Evolutionary conservation across 2,888 invertebrate genomes (phyloP), one percentile per base, ranked within the genome.

Genomic region (Steinernema carpocapsae): DNA sequence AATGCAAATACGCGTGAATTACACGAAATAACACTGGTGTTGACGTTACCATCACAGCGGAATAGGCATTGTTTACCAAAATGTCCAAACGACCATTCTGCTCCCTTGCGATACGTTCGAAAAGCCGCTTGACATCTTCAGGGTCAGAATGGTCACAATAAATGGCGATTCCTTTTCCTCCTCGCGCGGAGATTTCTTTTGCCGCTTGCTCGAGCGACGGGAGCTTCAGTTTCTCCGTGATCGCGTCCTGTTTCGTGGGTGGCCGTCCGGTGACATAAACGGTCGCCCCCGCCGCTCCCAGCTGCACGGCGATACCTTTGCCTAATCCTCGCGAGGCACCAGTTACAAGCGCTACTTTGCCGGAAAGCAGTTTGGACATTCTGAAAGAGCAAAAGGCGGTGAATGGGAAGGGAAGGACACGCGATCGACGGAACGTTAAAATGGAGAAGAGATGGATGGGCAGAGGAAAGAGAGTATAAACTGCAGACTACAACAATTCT

Each of bases 61-160:
- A 81, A 76, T 86, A 88, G 4, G 88, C 88, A 78, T 88, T 88
- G 76, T 88, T 88, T 46, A 88, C 88, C 29, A 88, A 80, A 32
- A 88, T 75, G 78, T 88, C 88, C 17, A 88, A 81, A 51, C 77
- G 81, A 7, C 88, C 88, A 46, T 87, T 79, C 73, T 88, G 88
- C 76, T 88, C 88, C 4, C 59, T 71, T 42, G 80, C 77, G 29
- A 88, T 83, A 17, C 76, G 78, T 24, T 86, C 83, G 79, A 88
- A 89, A 72, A 89, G 74, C 22, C 75, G 73, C 76, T 73, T 56
- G 12, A 89, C 79, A 14, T 89, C 86, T 3, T 83, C 83, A 64
- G 86, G 87, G 45, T 87, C 86, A 17, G 78, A 77, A 78, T 88
- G 88, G 75, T 88, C 88, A 81, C 88, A 88, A 75, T 85, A 86